Base-by-base conservation (phyloP, 37 sponge, comb jelly and placozoan genomes). In the Mnemiopsis leidyi region DNA sequence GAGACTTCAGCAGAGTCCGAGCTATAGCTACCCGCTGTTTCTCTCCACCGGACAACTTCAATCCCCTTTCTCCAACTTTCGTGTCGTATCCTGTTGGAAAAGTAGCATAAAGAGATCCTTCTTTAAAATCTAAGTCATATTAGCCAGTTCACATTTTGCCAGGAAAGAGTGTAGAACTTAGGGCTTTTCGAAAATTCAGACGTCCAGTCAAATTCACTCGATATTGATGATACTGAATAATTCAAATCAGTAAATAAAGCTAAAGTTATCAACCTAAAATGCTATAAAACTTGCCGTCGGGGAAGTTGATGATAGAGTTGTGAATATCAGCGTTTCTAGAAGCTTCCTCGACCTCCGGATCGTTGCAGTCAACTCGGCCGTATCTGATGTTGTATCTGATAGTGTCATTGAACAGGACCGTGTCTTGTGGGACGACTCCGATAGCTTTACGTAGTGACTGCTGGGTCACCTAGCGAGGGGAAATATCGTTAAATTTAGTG, bases 1-100 rank as follows among this genome's bases (percentile, higher is more conserved):
- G 99, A 0, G 97, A 93, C 93, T 99, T 99, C 69, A 99, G 93
- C 38, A 99, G 96, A 0, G 99, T 99, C 28, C 99, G 61, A 0
- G 99, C 99, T 79, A 99, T 99, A 38, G 97, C 97, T 1, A 98
- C 99, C 26, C 99, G 32, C 93, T 99, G 99, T 92, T 99, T 99
- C 94, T 99, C 99, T 36, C 99, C 99, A 0, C 99, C 99, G 33
- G 98, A 97, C 82, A 99, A 94, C 82, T 97, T 99, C 68, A 99
- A 92, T 13, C 99, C 99, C 36, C 99, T 92, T 95, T 99, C 99
- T 0, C 99, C 99, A 1, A 99, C 99, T 38, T 95, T 93, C 16
- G 99, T 99, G 38, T 88, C 82, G 88, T 99, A 99, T 71, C 95
- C 92, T 69, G 68, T 5, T 21, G 20, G 33, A 21, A 23, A n/a